phyloP scores from a whole-genome alignment of 2,797 vertebrate genomes.

The Neoniphon sammara region DNA sequence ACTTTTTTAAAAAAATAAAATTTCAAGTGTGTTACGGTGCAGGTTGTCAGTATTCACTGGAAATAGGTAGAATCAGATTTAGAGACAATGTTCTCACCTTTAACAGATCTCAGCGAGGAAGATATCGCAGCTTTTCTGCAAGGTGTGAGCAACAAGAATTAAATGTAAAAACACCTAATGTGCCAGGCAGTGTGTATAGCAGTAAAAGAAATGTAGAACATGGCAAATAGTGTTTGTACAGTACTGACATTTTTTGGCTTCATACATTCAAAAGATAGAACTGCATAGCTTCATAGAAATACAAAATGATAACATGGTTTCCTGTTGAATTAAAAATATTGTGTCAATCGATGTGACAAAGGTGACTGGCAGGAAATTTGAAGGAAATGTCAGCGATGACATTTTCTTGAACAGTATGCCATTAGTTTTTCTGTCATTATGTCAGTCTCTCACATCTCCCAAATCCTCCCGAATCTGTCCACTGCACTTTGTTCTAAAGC shows the following conservation, averaged over 20 bases:
- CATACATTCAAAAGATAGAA: no score
- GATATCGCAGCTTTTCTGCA: background rate
- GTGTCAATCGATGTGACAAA: background rate
- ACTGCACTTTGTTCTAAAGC: no score
- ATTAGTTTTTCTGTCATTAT: slow-evolving; percentile 34
- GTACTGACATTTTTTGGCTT: no score
- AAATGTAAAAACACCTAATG: background rate
- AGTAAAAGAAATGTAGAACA: no score
- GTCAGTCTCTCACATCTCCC: slow-evolving; percentile 45
- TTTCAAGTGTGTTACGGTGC: no score
- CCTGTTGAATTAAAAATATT: background rate
- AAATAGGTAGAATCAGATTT: background rate
- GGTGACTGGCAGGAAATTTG: slow-evolving; percentile 47
- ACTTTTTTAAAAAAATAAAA: no score
- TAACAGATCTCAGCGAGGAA: background rate
- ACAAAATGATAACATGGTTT: background rate
- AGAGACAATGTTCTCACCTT: background rate
- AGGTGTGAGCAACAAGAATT: background rate
- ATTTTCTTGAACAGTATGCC: slow-evolving; percentile 48
- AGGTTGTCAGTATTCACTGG: background rate
- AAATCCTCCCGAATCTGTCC: no score
- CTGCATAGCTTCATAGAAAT: no score
- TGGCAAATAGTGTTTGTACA: no score
- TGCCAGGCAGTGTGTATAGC: no score
- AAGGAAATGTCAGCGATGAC: slow-evolving; percentile 52